These are phyloP conservation scores for Nibea albiflora DNA, from an alignment of 2,113 vertebrate species.

Conservation along the genomic window DNA sequence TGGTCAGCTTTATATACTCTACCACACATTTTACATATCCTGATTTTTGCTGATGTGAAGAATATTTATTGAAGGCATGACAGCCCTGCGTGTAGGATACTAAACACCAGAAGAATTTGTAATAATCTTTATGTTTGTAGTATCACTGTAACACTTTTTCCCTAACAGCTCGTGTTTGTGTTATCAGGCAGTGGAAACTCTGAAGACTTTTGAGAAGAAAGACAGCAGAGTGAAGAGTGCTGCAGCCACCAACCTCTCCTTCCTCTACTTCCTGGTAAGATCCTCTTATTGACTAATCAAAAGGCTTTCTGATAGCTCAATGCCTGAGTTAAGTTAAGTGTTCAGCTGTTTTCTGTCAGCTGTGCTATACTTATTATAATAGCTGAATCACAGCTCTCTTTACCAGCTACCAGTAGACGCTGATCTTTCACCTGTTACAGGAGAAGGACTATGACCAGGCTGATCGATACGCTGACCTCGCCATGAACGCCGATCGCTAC, in stretches of 20 bases:
- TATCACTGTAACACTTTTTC: neutral
- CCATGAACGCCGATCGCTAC: slow-evolving; percentile 94
- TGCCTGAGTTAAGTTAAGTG: neutral
- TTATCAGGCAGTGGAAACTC: slow-evolving; percentile 91
- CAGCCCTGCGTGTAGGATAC: neutral
- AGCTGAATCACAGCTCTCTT: neutral
- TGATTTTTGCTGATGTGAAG: neutral
- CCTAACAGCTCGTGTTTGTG: neutral
- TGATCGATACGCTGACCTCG: slow-evolving; percentile 93
- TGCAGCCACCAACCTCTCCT: slow-evolving; percentile 96
- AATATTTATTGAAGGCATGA: neutral
- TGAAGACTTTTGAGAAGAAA: slow-evolving; percentile 98
- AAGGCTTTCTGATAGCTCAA: neutral
- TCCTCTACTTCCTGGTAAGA: slow-evolving; percentile 94
- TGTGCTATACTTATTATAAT: neutral
- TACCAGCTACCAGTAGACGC: neutral
- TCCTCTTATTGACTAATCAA: neutral
- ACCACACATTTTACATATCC: neutral
- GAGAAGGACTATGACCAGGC: slow-evolving; percentile 94
- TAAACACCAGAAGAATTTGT: neutral
- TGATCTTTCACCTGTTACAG: slow-evolving; percentile 71
- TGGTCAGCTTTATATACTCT: neutral
- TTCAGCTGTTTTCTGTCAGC: neutral
- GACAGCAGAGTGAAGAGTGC: slow-evolving; percentile 96
- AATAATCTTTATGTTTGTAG: neutral